A percentile compares a stretch with the other conserved stretches of the same genome.
phyloP scores from a whole-genome alignment of 2,113 vertebrate species.

The Lucifuga dentata region DNA sequence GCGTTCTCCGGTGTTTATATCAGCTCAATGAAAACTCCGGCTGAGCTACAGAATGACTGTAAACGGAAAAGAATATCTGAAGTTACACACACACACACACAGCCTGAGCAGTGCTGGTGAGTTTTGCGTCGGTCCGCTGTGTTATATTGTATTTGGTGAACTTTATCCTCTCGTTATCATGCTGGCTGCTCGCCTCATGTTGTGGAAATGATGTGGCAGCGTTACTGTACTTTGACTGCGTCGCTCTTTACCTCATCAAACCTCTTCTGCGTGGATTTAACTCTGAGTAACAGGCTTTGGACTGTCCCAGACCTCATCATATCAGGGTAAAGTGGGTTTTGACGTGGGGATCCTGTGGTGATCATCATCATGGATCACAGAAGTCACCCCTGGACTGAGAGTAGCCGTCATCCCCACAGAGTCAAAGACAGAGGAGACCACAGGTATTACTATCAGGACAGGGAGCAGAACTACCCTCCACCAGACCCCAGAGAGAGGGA shows the following conservation, averaged over 20 bases:
- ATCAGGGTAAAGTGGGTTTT: too few relatives aligned
- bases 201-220: conserved; percentile 77
- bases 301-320: too few relatives aligned
- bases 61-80: conserved; percentile 5
- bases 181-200: conserved; percentile 40
- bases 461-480: conserved; percentile 36
- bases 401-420: conserved; percentile 34
- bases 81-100: neutral
- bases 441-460: conserved; percentile 44
- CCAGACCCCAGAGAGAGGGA: conserved; percentile 61
- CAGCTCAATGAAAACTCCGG: neutral
- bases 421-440: conserved; percentile 58
- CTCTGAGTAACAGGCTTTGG: too few relatives aligned
- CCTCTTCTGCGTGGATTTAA: neutral
- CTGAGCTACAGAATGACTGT: neutral
- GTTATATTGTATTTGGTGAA: conserved; percentile 14
- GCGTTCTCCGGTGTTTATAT: conserved; percentile 52
- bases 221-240: conserved; percentile 68
- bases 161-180: conserved; percentile 68
- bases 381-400: conserved; percentile 48
- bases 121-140: neutral
- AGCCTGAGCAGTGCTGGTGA: neutral
- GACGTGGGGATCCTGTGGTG: neutral
- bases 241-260: conserved; percentile 33
- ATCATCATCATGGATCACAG: conserved; percentile 70